A percentile compares a stretch with the other conserved stretches of the same genome.
These are phyloP conservation scores for Dascillus cervinus DNA, from an alignment of 2,888 invertebrate species.

Conservation along the genomic window DNA sequence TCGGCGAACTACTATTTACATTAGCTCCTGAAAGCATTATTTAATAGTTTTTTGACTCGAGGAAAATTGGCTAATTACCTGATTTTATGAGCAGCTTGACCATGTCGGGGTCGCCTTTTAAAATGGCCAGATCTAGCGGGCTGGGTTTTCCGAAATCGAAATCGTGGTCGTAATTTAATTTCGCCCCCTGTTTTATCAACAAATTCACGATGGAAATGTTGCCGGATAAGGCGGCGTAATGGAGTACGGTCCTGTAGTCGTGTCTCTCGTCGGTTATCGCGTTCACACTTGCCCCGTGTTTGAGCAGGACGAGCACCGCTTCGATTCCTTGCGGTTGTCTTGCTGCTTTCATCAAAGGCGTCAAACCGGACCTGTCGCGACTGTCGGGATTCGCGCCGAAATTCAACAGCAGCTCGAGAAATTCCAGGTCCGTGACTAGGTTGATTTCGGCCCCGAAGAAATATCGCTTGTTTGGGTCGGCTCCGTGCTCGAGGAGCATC, in stretches of 20 bases:
- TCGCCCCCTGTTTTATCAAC: conserved; percentile 75
- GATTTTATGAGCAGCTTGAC: conserved; percentile 61
- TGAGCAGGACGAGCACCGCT: conserved; percentile 65
- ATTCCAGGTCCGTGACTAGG: conserved; percentile 73
- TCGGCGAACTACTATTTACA: conserved; percentile 71
- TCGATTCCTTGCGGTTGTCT: conserved; percentile 68
- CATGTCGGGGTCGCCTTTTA: conserved; percentile 70
- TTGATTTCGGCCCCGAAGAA: conserved; percentile 89
- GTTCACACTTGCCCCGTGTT: conserved; percentile 79
- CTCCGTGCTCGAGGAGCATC: conserved; percentile 72
- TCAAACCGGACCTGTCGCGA: conserved; percentile 77
- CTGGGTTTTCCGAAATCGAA: conserved; percentile 55
- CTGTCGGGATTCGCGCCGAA: conserved; percentile 87
- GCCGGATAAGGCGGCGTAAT: conserved; percentile 79
- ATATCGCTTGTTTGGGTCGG: conserved; percentile 83
- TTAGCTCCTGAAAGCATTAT: conserved; percentile 55
- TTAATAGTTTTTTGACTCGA: no score
- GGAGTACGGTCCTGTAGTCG: conserved; percentile 80
- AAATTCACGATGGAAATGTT: conserved; percentile 68
- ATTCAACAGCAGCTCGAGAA: conserved; percentile 70
- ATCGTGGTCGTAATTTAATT: conserved; percentile 54
- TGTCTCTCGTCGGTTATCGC: conserved; percentile 79
- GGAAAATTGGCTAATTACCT: conserved; percentile 44
- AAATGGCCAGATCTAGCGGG: conserved; percentile 76
- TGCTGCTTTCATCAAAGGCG: conserved; percentile 87